Evolutionary conservation across 2,888 invertebrate species (phyloP).

Genomic region (Cynaeus angustus): DNA sequence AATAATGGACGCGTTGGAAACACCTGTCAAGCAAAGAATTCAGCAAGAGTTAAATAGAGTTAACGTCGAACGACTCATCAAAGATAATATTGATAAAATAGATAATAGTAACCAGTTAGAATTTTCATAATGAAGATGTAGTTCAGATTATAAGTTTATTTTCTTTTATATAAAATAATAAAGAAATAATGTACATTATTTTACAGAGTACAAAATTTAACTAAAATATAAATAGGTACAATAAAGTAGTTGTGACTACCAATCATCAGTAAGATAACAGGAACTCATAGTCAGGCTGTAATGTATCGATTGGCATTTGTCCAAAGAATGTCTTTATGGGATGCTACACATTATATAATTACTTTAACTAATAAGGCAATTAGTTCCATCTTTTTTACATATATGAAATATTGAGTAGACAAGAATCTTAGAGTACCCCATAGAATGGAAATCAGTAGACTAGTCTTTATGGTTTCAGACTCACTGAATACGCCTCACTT

Average conservation of each 20-base stretch:
- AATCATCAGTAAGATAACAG: constrained; percentile 62
- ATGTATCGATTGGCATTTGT: constrained; percentile 60
- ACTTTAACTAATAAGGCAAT: constrained; percentile 65
- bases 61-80: constrained; percentile 83
- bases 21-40: constrained; percentile 82
- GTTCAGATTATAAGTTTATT: constrained; percentile 52
- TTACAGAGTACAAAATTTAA: constrained; percentile 71
- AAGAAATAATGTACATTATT: constrained; percentile 70
- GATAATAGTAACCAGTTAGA: constrained; percentile 70
- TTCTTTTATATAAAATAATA: constrained; percentile 70
- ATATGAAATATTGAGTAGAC: constrained; percentile 58
- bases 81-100: constrained; percentile 80
- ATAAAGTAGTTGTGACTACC: constrained; percentile 63
- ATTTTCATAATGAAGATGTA: constrained; percentile 43
- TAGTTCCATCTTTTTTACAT: constrained; percentile 55
- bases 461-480: constrained; percentile 59
- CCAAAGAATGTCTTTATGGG: constrained; percentile 56
- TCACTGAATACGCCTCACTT: constrained; percentile 55
- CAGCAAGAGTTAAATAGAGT: constrained; percentile 84
- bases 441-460: constrained; percentile 58
- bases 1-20: constrained; percentile 89
- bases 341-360: constrained; percentile 56
- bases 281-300: constrained; percentile 68
- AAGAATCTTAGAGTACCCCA: constrained; percentile 59
- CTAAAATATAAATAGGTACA: constrained; percentile 71